Conservation (phyloP, 2,113 vertebrate species). For the Perca schrenkii region DNA sequence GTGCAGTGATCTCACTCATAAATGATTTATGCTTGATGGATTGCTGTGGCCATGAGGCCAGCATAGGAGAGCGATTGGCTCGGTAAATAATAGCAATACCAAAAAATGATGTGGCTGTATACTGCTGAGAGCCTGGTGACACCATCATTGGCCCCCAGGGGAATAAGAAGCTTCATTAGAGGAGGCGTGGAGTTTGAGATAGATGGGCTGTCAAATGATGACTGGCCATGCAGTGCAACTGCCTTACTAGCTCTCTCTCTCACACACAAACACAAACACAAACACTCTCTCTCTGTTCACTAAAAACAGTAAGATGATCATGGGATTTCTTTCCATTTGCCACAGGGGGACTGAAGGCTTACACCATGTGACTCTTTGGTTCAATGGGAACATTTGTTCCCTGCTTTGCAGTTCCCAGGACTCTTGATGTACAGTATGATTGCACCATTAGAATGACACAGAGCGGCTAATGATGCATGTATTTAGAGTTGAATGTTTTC, state of each 20-base stretch:
- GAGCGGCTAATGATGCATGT: conserved; percentile 3
- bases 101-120: conserved; percentile 38
- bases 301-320: conserved; percentile 67
- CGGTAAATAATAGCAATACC: conserved; percentile 67
- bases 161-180: conserved; percentile 11
- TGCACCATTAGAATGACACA: conserved; percentile 50
- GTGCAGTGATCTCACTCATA: conserved; percentile 78
- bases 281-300: conserved; percentile 31
- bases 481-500: conserved; percentile 21
- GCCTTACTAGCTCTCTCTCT: conserved; percentile 2
- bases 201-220: conserved; percentile 57
- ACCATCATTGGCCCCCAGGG: conserved; percentile 1
- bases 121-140: conserved; percentile 46
- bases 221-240: conserved; percentile 52
- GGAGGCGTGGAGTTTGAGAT: conserved; percentile 43
- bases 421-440: conserved; percentile 45
- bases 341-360: conserved; percentile 54
- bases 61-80: conserved; percentile 29
- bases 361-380: conserved; percentile 68
- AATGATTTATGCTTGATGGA: conserved; percentile 75
- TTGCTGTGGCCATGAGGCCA: conserved; percentile 48
- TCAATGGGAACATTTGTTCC: conserved; percentile 73
- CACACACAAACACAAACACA: conserved; percentile 17
- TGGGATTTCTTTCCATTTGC: conserved; percentile 70
- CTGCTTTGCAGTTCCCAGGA: conserved; percentile 29